Evolutionary conservation across 2,888 invertebrate genomes (phyloP).

Genomic region (Octodonta nipae): DNA sequence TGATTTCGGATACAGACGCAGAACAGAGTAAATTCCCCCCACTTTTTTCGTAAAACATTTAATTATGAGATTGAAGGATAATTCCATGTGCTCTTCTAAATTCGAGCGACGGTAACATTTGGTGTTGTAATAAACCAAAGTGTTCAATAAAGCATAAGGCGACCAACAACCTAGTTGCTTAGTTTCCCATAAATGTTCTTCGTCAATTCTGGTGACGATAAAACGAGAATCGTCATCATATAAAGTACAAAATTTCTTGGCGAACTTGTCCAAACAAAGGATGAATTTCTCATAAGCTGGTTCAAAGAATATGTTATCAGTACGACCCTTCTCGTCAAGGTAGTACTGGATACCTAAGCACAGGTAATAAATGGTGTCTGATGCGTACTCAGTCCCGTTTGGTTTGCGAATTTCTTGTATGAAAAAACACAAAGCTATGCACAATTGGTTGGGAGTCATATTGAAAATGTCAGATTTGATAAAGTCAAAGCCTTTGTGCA

Average conservation of each 20-base stretch:
- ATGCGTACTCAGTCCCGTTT: conserved; percentile 72
- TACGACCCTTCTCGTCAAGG: conserved; percentile 71
- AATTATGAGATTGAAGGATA: conserved; percentile 79
- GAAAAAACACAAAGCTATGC: conserved; percentile 68
- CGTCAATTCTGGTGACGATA: conserved; percentile 76
- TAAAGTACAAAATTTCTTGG: conserved; percentile 59
- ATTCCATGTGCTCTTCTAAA: conserved; percentile 71
- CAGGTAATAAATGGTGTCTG: conserved; percentile 80
- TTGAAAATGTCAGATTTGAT: conserved; percentile 77
- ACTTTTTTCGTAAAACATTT: conserved; percentile 63
- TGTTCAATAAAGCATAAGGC: conserved; percentile 74
- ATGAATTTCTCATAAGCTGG: conserved; percentile 74
- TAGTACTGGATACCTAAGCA: conserved; percentile 81
- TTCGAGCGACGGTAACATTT: conserved; percentile 82
- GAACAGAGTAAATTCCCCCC: conserved; percentile 26
- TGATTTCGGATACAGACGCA: conserved; percentile 40
- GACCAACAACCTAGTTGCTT: conserved; percentile 83
- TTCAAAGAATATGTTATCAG: conserved; percentile 84
- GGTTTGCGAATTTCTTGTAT: conserved; percentile 78
- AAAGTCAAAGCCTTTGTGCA: no score
- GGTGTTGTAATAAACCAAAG: conserved; percentile 83
- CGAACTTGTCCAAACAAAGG: conserved; percentile 67
- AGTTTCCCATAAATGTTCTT: conserved; percentile 84
- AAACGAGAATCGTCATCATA: conserved; percentile 61
- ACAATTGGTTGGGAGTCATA: conserved; percentile 70